phyloP scores from a whole-genome alignment of 1,140 invertebrate genomes.

The Agrypnia vestita region DNA sequence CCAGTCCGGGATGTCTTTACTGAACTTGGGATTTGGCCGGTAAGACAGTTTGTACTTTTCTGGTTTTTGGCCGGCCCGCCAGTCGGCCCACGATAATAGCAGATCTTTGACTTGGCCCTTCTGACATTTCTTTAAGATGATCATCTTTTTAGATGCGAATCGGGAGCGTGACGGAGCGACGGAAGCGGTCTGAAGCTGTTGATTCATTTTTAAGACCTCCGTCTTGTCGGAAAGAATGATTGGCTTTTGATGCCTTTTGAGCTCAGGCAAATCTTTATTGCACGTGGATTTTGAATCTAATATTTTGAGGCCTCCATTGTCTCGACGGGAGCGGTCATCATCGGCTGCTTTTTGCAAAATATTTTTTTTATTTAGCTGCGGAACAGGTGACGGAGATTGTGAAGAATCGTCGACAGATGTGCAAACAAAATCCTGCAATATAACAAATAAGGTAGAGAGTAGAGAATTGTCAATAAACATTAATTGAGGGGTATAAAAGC shows the following conservation, averaged over 20 bases:
- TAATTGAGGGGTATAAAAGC: too few relatives aligned
- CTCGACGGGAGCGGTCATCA: too few relatives aligned
- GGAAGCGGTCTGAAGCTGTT: slow-evolving; percentile 3
- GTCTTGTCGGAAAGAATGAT: slow-evolving; percentile 21
- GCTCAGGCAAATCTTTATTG: slow-evolving; percentile 1
- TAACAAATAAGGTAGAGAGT: too few relatives aligned
- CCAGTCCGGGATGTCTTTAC: neutral
- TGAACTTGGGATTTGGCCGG: slow-evolving; percentile 2
- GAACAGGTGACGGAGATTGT: too few relatives aligned
- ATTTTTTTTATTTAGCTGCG: too few relatives aligned
- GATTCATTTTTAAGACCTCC: slow-evolving; percentile 28
- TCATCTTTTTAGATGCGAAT: neutral
- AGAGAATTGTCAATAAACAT: too few relatives aligned
- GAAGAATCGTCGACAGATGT: too few relatives aligned
- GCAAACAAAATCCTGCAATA: too few relatives aligned
- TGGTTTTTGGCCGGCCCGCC: too few relatives aligned
- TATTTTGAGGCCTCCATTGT: too few relatives aligned
- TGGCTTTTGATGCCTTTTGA: slow-evolving; percentile 29
- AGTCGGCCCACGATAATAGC: neutral
- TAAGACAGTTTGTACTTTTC: slow-evolving; percentile 5
- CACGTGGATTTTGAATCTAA: neutral
- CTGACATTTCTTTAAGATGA: neutral
- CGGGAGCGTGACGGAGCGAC: neutral
- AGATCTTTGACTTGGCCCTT: slow-evolving; percentile 8
- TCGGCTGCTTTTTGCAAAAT: too few relatives aligned